These are phyloP conservation scores for Hybognathus amarus DNA, from an alignment of 2,797 vertebrate species.

Conservation along the genomic window DNA sequence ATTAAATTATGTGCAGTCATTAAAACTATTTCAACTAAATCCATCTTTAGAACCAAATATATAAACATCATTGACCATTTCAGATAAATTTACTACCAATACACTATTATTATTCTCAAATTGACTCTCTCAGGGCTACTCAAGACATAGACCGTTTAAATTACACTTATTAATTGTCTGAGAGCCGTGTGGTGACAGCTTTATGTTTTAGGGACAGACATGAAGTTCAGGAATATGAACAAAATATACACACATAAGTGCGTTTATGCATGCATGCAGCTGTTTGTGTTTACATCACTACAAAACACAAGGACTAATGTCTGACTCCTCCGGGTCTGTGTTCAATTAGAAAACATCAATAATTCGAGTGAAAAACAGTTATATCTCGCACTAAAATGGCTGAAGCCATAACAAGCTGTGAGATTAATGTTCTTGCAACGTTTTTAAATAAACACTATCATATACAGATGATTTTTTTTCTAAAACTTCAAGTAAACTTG, in stretches of 20 bases:
- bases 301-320: neutral
- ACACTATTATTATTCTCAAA: neutral
- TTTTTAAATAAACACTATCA: constrained; percentile 61
- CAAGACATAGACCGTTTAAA: neutral
- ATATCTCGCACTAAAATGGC: constrained; percentile 15
- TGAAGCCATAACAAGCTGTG: constrained; percentile 39
- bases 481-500: constrained; percentile 67
- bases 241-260: constrained; percentile 31
- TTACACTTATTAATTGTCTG: neutral
- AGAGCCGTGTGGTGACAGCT: neutral
- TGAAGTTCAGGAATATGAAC: constrained; percentile 41
- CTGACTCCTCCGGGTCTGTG: no score
- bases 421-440: constrained; percentile 56
- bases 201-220: neutral
- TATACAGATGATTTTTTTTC: constrained; percentile 59
- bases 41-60: constrained; percentile 51
- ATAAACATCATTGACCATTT: constrained; percentile 34
- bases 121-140: neutral
- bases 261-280: no score
- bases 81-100: constrained; percentile 8
- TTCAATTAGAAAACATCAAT: neutral
- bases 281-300: no score
- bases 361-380: constrained; percentile 24
- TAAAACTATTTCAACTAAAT: constrained; percentile 56
- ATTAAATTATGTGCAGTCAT: constrained; percentile 27